A percentile compares a stretch with the other conserved stretches of the same genome.
Evolutionary conservation across 2,888 invertebrate species (phyloP).

Genomic region (Leptinotarsa rubiginosa): DNA sequence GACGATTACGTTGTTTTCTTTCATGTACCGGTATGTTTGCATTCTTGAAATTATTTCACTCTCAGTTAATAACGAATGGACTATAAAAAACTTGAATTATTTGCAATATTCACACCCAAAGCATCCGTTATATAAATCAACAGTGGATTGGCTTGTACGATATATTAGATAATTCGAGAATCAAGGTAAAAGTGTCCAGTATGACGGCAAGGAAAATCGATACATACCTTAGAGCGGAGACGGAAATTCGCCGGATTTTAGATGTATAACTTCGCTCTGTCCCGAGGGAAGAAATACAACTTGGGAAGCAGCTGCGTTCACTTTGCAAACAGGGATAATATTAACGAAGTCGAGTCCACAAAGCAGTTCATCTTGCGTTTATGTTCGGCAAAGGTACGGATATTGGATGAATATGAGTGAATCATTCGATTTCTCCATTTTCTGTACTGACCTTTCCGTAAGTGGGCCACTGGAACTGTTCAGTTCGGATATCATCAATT

Average conservation of each 20-base stretch:
- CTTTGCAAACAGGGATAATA: conserved; percentile 51
- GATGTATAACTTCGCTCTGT: conserved; percentile 44
- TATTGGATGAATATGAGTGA: not conserved
- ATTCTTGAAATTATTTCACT: too few relatives aligned
- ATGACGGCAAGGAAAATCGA: conserved; percentile 38
- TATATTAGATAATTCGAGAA: conserved; percentile 11
- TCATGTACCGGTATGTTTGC: too few relatives aligned
- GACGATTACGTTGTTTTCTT: too few relatives aligned
- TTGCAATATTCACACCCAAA: too few relatives aligned
- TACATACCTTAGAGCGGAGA: conserved; percentile 42
- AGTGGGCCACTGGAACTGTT: not conserved
- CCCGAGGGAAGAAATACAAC: conserved; percentile 53
- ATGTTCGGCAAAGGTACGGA: conserved; percentile 11
- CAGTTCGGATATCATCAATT: too few relatives aligned
- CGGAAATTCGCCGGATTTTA: conserved; percentile 38
- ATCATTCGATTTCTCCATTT: not conserved
- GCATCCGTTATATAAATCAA: too few relatives aligned
- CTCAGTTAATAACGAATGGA: too few relatives aligned
- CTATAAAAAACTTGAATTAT: too few relatives aligned
- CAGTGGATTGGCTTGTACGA: not conserved
- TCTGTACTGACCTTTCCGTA: not conserved
- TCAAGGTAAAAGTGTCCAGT: conserved; percentile 24
- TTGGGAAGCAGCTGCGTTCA: conserved; percentile 52
- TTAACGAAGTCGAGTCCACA: conserved; percentile 48
- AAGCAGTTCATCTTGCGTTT: conserved; percentile 35